phyloP scores from a whole-genome alignment of 1,140 invertebrate genomes.

The Doryteuthis pealeii region DNA sequence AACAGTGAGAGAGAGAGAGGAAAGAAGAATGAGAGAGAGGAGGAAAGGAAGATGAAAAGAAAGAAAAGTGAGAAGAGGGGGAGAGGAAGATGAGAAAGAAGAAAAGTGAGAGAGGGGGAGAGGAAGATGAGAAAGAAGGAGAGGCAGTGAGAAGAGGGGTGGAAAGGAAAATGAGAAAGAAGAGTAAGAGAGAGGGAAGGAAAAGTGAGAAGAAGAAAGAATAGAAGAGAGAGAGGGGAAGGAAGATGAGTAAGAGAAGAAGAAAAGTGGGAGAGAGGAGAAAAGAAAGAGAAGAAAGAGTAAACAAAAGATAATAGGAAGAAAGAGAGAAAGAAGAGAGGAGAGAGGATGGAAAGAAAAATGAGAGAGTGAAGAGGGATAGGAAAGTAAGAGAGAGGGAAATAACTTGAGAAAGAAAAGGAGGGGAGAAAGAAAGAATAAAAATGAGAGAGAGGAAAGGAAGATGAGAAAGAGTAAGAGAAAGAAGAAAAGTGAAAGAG shows the following conservation, averaged over 20 bases:
- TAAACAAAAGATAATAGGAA: not conserved
- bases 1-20: not conserved
- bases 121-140: not conserved
- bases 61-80: not conserved
- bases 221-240: too few species aligned
- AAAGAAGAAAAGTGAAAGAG: too few species aligned
- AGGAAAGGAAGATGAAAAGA: not conserved
- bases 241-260: too few species aligned
- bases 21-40: not conserved
- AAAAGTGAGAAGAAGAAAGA: not conserved
- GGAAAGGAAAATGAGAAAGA: not conserved
- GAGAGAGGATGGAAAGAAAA: slow-evolving; percentile 20
- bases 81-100: not conserved
- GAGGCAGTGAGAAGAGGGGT: not conserved
- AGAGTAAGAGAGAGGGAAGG: not conserved
- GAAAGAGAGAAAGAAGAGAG: slow-evolving; percentile 41
- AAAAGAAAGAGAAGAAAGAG: too few species aligned
- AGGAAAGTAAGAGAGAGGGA: too few species aligned
- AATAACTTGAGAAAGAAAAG: too few species aligned
- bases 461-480: too few species aligned
- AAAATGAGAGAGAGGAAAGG: too few species aligned
- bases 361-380: too few species aligned
- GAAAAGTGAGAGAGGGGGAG: not conserved
- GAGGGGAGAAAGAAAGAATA: too few species aligned
- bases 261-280: too few species aligned